Conservation (phyloP, 2,797 vertebrate genomes). For the Carapus acus region DNA sequence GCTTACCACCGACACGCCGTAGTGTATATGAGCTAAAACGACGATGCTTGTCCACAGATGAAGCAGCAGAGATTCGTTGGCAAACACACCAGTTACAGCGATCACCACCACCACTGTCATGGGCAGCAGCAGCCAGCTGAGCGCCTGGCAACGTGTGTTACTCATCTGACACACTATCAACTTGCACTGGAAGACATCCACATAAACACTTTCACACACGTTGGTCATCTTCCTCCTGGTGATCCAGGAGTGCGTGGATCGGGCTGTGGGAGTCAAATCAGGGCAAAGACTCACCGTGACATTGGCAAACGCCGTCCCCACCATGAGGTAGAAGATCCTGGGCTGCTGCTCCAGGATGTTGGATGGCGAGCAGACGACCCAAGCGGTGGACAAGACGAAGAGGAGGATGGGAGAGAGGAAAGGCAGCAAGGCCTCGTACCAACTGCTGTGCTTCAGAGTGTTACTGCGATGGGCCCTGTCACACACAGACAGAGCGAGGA, state of each 20-base stretch:
- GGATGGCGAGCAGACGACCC: conserved; percentile 81
- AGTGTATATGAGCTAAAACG: conserved; percentile 87
- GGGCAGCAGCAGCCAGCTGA: conserved; percentile 87
- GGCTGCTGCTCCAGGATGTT: conserved; percentile 84
- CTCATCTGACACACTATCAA: conserved; percentile 99
- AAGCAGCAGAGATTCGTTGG: conserved; percentile 76
- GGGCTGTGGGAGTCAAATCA: no score
- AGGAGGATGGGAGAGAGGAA: conserved; percentile 88
- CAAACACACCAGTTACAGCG: conserved; percentile 62
- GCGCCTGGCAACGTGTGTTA: conserved; percentile 86
- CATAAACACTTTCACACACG: conserved; percentile 2
- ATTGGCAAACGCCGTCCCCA: conserved; percentile 93
- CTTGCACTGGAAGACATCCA: conserved; percentile 77
- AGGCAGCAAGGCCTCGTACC: conserved; percentile 87
- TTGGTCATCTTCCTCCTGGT: no score
- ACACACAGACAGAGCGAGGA: conserved; percentile 7
- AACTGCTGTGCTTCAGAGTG: conserved; percentile 85
- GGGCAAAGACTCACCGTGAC: conserved; percentile 89
- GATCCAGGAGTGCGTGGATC: no score
- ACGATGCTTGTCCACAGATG: conserved; percentile 76
- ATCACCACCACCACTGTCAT: conserved; percentile 72
- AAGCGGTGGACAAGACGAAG: conserved; percentile 81
- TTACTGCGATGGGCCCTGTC: conserved; percentile 80
- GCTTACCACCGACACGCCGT: conserved; percentile 91
- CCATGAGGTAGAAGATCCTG: conserved; percentile 91